A percentile compares a stretch with the other conserved stretches of the same genome.
Conservation (phyloP, 2,113 vertebrate species). For the Sinosuthora webbiana region DNA sequence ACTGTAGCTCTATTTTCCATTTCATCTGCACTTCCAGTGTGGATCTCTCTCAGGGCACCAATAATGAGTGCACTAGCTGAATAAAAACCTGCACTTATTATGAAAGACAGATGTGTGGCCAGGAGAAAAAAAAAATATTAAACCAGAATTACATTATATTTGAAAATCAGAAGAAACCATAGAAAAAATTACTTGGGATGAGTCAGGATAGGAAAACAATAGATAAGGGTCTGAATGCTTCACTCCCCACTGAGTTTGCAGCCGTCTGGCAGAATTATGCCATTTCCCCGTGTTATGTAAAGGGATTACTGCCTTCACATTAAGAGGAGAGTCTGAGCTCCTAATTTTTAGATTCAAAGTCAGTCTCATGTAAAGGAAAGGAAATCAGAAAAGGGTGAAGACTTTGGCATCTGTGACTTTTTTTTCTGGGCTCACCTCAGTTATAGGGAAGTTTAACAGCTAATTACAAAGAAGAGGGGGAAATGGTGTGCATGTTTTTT, state of each 20-base stretch:
- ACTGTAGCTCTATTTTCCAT: neutral
- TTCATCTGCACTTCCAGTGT: neutral
- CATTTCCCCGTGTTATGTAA: constrained; percentile 18
- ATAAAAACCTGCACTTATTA: neutral
- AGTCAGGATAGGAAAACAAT: neutral
- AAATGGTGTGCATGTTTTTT: neutral
- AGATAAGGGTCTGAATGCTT: neutral
- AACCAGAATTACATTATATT: neutral
- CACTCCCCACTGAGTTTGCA: neutral
- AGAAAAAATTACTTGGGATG: neutral
- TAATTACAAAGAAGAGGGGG: neutral
- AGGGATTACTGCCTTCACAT: constrained; percentile 14
- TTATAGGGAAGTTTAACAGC: neutral
- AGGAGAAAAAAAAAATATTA: neutral
- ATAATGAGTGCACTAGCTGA: neutral
- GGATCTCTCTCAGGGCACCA: neutral
- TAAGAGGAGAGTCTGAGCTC: constrained; percentile 8
- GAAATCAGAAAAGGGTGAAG: neutral
- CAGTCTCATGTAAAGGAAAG: neutral
- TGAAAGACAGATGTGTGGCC: neutral
- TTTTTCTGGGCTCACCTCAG: neutral
- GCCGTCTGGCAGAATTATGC: neutral
- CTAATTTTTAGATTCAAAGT: neutral
- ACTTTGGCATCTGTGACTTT: neutral
- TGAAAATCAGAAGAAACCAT: neutral